Conservation (phyloP, 2,797 vertebrate genomes). For the Pangasius krempfi region DNA sequence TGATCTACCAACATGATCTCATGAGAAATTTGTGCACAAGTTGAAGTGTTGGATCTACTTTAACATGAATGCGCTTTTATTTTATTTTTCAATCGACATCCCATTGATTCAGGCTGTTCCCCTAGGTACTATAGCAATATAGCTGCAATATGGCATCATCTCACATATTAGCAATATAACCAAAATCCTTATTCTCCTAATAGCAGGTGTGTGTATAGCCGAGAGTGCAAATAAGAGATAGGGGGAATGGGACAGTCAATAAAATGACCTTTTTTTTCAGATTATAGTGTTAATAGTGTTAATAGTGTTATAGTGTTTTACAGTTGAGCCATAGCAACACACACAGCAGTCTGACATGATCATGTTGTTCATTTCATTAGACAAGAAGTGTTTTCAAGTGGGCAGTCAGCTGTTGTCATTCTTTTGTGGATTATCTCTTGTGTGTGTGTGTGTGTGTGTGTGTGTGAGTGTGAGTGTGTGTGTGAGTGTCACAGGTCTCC, state of each 20-base stretch:
- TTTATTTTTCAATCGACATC: not conserved
- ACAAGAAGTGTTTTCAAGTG: constrained; percentile 1
- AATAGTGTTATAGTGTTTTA: not conserved
- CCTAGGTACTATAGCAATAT: not conserved
- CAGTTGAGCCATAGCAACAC: not conserved
- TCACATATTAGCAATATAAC: not conserved
- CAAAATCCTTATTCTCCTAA: not conserved
- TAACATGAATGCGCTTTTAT: not conserved
- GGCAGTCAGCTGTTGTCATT: constrained; percentile 28
- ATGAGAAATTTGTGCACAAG: not conserved
- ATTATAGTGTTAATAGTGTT: too few relatives aligned
- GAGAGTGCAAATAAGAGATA: not conserved
- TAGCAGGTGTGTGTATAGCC: not conserved
- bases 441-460: constrained; percentile 35
- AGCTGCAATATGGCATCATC: not conserved
- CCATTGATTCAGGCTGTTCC: not conserved
- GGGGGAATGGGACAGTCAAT: not conserved
- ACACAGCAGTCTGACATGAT: not conserved
- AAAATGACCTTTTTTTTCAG: not conserved
- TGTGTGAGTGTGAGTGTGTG: constrained; percentile 28
- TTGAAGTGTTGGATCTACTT: not conserved
- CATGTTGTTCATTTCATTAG: not conserved
- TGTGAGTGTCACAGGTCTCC: not conserved
- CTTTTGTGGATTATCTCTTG: constrained; percentile 14
- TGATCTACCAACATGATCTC: not conserved